phyloP scores from a whole-genome alignment of 2,888 invertebrate genomes.

The Lycophotia porphyrea region DNA sequence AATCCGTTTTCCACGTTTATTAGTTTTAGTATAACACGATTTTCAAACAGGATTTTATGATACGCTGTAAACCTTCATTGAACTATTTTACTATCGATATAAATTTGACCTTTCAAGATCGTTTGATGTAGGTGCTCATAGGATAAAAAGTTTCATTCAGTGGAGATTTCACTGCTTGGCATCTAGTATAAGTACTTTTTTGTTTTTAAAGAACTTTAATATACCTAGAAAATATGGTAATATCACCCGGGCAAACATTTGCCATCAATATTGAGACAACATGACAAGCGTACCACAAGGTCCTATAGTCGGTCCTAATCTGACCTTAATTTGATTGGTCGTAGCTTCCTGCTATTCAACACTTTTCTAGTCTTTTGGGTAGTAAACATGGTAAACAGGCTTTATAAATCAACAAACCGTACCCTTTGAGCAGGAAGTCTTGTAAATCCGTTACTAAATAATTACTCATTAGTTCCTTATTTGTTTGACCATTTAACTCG shows the following conservation, averaged over 20 bases:
- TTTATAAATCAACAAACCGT: constrained; percentile 16
- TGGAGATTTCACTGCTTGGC: neutral
- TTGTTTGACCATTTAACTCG: constrained; percentile 44
- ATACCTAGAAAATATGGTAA: neutral
- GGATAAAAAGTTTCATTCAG: neutral
- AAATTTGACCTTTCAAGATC: constrained; percentile 1
- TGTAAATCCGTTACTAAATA: constrained; percentile 29
- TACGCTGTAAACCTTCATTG: neutral
- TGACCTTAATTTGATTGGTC: constrained; percentile 28
- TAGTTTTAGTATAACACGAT: neutral
- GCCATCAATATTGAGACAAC: neutral
- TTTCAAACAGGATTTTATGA: constrained; percentile 9
- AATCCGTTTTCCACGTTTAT: constrained; percentile 12
- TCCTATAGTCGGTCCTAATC: constrained; percentile 15
- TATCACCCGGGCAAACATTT: neutral
- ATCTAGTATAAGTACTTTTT: neutral
- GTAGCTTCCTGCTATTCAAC: constrained; percentile 14
- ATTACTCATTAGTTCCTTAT: constrained; percentile 56
- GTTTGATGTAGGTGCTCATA: constrained; percentile 4
- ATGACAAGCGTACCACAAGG: constrained; percentile 41
- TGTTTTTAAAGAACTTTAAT: neutral
- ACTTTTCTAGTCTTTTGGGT: neutral
- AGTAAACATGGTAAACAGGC: constrained; percentile 32
- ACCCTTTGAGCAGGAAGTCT: constrained; percentile 60
- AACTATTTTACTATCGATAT: neutral